phyloP scores from a whole-genome alignment of 2,797 vertebrate species.

The Neosilurus hyrtlii region DNA sequence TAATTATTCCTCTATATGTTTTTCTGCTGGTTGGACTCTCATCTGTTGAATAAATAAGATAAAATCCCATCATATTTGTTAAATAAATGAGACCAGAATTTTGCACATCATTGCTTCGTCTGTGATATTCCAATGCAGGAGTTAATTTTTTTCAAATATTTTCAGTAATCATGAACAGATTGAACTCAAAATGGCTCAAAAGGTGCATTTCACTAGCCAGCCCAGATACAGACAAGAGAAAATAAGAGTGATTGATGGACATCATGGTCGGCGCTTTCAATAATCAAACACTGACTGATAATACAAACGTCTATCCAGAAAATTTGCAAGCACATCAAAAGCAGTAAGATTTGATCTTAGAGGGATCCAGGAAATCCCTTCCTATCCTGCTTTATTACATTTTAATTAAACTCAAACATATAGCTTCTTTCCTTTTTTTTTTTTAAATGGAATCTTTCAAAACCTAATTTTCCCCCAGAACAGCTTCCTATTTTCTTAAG shows the following conservation, averaged over 20 bases:
- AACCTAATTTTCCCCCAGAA: not conserved
- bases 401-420: not conserved
- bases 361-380: not conserved
- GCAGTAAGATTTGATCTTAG: not conserved
- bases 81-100: not conserved
- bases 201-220: not conserved
- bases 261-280: not conserved
- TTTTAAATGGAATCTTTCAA: not conserved
- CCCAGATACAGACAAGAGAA: not conserved
- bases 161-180: not conserved
- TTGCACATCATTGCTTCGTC: not conserved
- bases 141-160: not conserved
- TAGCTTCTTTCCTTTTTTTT: not conserved
- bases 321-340: not conserved
- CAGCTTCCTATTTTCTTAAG: constrained; percentile 19
- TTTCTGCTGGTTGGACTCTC: not conserved
- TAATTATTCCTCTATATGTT: too few species aligned
- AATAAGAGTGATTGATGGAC: not conserved
- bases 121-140: not conserved
- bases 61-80: not conserved
- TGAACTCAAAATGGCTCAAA: not conserved
- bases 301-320: not conserved
- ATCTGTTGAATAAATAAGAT: too few species aligned
- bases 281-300: not conserved
- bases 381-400: not conserved